Base-by-base conservation (phyloP, 2,113 vertebrate species). In the Chionomys nivalis region DNA sequence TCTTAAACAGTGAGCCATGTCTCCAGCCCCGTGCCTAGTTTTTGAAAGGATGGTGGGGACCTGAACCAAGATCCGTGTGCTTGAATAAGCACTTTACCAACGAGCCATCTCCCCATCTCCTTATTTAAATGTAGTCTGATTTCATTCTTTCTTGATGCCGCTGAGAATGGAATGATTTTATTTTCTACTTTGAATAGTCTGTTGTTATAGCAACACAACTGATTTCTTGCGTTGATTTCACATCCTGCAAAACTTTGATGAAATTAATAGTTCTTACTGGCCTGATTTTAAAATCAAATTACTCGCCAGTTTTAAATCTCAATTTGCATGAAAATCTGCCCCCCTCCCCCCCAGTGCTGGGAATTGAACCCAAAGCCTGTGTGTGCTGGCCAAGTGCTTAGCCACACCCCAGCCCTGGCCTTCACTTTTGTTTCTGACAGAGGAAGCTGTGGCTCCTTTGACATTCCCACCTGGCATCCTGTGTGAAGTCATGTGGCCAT, bases 231-330 rank as follows among this genome's bases (percentile, higher is more conserved):
- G 0, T 70, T 92, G 78, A 49, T 94, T 92, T 92, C 68, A 12
- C 75, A 52, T 87, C 39, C 39, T 31, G 7, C n/a, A n/a, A 63
- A n/a, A 63, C 39, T 97, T 31, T 79, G 75, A 14, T 87, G 10
- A 68, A 66, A 79, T 94, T 90, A 70, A 55, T 89, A 44, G 85
- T 86, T 93, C 31, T 87, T 49, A 44, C 33, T 96, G 86, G 16
- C 21, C 81, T 44, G 63, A 36, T 79, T 82, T 92, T 79, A 42
- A 88, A 31, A 73, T 75, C 63, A 85, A n/a, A 77, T 88, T 52
- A 36, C 16, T 83, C 61, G 39, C 55, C 55, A 77, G 55, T 8
- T 95, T 89, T 86, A 94, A 94, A 61, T 77, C 86, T 68, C 82
- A 65, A 72, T 65, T 78, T 58, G 10, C 31, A 63, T 72, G 47